Base-by-base conservation (phyloP, 2,888 invertebrate species). In the Capitulum mitella region DNA sequence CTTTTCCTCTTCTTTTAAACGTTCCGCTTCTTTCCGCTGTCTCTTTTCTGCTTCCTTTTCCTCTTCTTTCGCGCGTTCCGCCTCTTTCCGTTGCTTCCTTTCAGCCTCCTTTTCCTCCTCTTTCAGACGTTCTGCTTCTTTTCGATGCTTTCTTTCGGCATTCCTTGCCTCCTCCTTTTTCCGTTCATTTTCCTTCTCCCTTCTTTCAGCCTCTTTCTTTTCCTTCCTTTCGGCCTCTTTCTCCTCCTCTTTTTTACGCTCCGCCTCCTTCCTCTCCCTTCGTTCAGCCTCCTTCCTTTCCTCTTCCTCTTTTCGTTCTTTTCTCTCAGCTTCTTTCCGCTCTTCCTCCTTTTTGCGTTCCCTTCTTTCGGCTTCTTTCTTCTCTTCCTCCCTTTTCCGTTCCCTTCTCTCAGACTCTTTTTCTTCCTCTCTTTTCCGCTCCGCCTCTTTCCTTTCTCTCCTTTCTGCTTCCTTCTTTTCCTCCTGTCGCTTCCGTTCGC, bases 61-160 rank as follows among this genome's bases (percentile, higher is more conserved):
- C 51, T 80, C 77, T 14, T 64, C 58, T 58, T n/a, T 26, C n/a
- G 26, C n/a, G 26, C n/a, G 54, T 10, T 43, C 78, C 22, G 76
- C 75, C 34, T 80, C 54, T 61, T 85, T 83, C 29, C 81, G 82
- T 80, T 79, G 81, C 46, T 84, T 85, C 64, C 10, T 78, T 51
- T 12, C 64, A 78, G 51, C 48, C 46, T 19, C 58, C 74, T 51
- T 79, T n/a, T 79, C 80, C 78, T 77, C 76, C 70, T 78, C 81
- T 78, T 79, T 78, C 64, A 78, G 22, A 32, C 76, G 77, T 78
- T 80, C 80, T 75, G 74, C 43, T 78, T 80, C 37, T 54, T 48
- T 54, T 74, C 61, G 43, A 16, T 34, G 34, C 2, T 8, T 19
- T 12, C 58, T 29, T 58, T 58, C 58, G n/a, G 8, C 22, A 8